Base-by-base conservation (phyloP, 1,140 invertebrate genomes). In the Eumeta japonica region DNA sequence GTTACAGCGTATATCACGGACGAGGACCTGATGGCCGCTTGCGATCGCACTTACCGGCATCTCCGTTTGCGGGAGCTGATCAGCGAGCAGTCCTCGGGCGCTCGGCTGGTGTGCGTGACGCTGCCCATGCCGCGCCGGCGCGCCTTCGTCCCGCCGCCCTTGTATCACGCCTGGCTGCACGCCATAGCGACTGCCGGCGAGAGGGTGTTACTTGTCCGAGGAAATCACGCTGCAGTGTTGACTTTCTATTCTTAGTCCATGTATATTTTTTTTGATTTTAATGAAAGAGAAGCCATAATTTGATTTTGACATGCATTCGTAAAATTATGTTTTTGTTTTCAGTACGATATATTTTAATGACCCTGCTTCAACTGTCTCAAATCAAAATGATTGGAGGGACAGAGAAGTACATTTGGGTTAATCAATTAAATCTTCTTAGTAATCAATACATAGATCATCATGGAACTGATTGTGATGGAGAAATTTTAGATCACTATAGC, bases 161-260 rank as follows among this genome's bases (percentile, higher is more conserved):
- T 98, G 11, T 98, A 97, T 68, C 87, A 94, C 82, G 87, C 92
- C 3, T 98, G 95, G 94, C 64, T 98, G 44, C 92, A 97, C 66
- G 83, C 87, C 1, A 76, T 98, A n/a, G 94, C 43, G 89, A 92
- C 10, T 88, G 94, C 70, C 74, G 56, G 55, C 9, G 55, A 55
- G 11, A 39, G 53, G 10, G 54, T 59, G 19, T 48, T 98, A 38
- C 82, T 98, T 29, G 86, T 98, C 31, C 80, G 94, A 52, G 95
- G 95, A 43, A 98, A 98, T 72, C 94, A 98, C 68, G 88, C 87
- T 5, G 93, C 92, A 49, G 94, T 98, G 19, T 80, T 98, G 37
- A 98, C 95, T 27, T 98, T 95, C 79, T 98, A 97, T 75, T 97
- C 94, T 27, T 98, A 60, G 13, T n/a, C 20, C n/a, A n/a, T n/a